A percentile compares a stretch with the other conserved stretches of the same genome.
Evolutionary conservation across 2,797 vertebrate genomes (phyloP).

Genomic region (Ciconia nigra): DNA sequence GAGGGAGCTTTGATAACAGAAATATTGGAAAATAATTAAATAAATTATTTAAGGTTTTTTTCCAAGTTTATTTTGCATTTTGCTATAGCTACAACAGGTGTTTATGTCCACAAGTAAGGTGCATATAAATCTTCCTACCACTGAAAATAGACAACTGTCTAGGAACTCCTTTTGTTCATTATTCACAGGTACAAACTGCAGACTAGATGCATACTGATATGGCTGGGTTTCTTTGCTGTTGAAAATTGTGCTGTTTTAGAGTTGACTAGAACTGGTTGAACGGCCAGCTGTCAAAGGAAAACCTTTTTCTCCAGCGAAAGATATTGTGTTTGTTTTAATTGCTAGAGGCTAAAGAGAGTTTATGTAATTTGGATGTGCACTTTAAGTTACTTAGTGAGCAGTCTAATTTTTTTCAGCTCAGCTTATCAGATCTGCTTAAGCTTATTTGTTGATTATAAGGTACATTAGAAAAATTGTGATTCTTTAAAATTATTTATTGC

Average conservation of each 20-base stretch:
- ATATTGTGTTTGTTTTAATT: not conserved
- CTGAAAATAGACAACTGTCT: not conserved
- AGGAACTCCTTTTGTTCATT: not conserved
- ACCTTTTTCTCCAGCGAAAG: not conserved
- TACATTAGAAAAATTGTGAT: not conserved
- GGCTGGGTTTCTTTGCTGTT: not conserved
- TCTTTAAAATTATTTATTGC: not conserved
- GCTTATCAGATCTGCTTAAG: not conserved
- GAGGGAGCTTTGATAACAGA: not conserved
- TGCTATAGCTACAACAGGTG: not conserved
- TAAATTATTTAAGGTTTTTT: not conserved
- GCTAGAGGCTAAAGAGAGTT: not conserved
- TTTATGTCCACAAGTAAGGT: not conserved
- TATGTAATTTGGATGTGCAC: not conserved
- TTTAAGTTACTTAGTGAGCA: not conserved
- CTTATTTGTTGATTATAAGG: not conserved
- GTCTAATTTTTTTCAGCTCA: conserved; percentile 20
- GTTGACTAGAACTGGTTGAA: not conserved
- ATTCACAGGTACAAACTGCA: not conserved
- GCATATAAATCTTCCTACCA: not conserved
- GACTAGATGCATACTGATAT: not conserved
- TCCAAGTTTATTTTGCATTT: not conserved
- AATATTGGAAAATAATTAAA: not conserved
- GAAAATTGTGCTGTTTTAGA: not conserved
- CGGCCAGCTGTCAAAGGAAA: not conserved